phyloP scores from a whole-genome alignment of 2,888 invertebrate species.

The Oscheius sp. region DNA sequence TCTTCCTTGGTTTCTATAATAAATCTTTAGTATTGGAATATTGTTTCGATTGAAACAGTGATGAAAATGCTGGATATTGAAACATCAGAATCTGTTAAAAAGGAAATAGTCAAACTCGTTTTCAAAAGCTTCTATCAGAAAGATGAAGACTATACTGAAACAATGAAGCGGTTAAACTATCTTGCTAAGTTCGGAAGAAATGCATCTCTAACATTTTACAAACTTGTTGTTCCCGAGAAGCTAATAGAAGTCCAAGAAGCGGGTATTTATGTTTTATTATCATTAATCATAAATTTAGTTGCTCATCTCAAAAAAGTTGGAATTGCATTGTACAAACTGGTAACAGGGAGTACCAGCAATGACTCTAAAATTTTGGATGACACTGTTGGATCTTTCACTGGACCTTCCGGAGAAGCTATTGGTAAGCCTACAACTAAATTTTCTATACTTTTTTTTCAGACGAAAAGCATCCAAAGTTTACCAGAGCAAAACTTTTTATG shows the following conservation, averaged over 20 bases:
- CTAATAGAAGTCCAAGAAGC: background rate
- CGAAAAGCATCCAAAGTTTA: slow-evolving; percentile 7
- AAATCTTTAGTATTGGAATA: slow-evolving; percentile 8
- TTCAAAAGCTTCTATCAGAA: slow-evolving; percentile 8
- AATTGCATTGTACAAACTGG: background rate
- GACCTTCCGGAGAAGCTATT: background rate
- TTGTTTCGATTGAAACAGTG: background rate
- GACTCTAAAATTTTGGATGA: slow-evolving; percentile 6
- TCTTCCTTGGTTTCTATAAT: background rate
- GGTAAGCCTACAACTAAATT: background rate
- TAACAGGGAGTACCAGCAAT: background rate
- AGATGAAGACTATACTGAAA: slow-evolving; percentile 4
- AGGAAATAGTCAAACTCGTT: slow-evolving; percentile 2
- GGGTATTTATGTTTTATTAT: too few species aligned
- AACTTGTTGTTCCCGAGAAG: background rate
- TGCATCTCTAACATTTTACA: slow-evolving; percentile 9
- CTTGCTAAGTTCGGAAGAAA: slow-evolving; percentile 4
- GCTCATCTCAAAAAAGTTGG: background rate
- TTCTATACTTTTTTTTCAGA: too few species aligned
- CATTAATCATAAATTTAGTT: too few species aligned
- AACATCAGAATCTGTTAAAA: slow-evolving; percentile 14
- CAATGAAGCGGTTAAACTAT: background rate
- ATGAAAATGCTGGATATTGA: background rate
- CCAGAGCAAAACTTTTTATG: slow-evolving; percentile 1
- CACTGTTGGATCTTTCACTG: background rate